Conservation (phyloP, 2,113 vertebrate species). For the Bambusicola thoracicus region DNA sequence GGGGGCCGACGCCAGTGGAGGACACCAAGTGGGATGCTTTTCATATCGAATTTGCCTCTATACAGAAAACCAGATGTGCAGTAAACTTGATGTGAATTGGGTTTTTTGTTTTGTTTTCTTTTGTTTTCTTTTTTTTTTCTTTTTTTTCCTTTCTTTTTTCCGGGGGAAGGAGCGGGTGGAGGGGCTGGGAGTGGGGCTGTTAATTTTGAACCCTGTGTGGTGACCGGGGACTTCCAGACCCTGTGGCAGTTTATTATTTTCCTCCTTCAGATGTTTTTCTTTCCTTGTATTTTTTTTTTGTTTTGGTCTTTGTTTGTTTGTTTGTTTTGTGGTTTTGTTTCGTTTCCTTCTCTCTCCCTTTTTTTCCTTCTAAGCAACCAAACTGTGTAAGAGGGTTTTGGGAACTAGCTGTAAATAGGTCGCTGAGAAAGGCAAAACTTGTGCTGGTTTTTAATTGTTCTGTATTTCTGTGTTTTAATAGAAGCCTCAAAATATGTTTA, state of each 20-base stretch:
- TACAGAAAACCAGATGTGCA: constrained; percentile 55
- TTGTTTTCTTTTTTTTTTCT: neutral
- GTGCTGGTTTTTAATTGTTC: constrained; percentile 93
- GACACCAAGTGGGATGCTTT: constrained; percentile 49
- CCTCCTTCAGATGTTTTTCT: constrained; percentile 26
- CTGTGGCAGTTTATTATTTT: constrained; percentile 69
- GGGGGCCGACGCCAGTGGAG: constrained; percentile 38
- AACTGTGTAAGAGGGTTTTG: constrained; percentile 63
- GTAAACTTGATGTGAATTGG: constrained; percentile 67
- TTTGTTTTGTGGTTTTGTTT: neutral
- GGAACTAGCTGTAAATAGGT: constrained; percentile 90
- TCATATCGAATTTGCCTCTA: constrained; percentile 38
- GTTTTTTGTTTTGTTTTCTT: neutral
- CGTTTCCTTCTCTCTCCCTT: neutral
- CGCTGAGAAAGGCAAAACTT: constrained; percentile 80
- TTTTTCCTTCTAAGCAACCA: constrained; percentile 31
- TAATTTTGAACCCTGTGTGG: constrained; percentile 79
- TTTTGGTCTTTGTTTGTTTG: neutral
- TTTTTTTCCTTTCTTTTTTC: constrained; percentile 15
- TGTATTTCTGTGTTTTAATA: constrained; percentile 97
- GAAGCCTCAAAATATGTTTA: constrained; percentile 83
- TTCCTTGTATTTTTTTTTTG: neutral
- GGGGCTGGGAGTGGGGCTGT: neutral
- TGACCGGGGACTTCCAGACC: constrained; percentile 74
- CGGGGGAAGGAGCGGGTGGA: constrained; percentile 9